Conservation (phyloP, 2,113 vertebrate genomes). For the Puntigrus tetrazona region DNA sequence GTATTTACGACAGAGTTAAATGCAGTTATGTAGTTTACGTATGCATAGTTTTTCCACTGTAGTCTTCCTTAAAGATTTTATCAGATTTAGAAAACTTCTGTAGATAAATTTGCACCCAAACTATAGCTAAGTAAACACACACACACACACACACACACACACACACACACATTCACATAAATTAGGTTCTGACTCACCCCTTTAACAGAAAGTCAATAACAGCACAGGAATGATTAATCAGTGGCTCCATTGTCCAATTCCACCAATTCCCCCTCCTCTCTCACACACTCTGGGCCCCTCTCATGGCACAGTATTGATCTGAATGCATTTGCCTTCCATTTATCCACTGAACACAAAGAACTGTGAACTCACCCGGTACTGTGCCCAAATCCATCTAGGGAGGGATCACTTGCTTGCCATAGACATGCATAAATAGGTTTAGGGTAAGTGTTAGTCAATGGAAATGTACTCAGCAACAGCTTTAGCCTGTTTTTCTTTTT, state of each 20-base stretch:
- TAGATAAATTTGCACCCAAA: not conserved
- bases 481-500: not conserved
- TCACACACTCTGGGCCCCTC: conserved; percentile 62
- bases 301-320: conserved; percentile 77
- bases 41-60: not conserved
- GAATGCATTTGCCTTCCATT: conserved; percentile 80
- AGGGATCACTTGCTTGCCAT: conserved; percentile 10
- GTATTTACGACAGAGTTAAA: not conserved
- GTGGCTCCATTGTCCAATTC: conserved; percentile 63
- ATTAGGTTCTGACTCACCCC: conserved; percentile 72
- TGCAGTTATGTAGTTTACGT: not conserved
- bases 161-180: conserved; percentile 61
- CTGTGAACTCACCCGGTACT: conserved; percentile 40
- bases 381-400: conserved; percentile 32
- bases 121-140: conserved; percentile 20
- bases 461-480: conserved; percentile 3
- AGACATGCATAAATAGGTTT: conserved; percentile 28
- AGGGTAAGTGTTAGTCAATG: conserved; percentile 18
- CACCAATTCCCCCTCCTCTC: conserved; percentile 24
- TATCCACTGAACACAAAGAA: conserved; percentile 73
- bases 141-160: conserved; percentile 57
- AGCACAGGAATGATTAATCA: conserved; percentile 79
- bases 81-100: conserved; percentile 57
- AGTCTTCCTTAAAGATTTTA: conserved; percentile 49
- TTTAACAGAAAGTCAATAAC: conserved; percentile 79